These are phyloP conservation scores for Aporrectodea caliginosa DNA, from an alignment of 1,140 invertebrate genomes.

Conservation along the genomic window DNA sequence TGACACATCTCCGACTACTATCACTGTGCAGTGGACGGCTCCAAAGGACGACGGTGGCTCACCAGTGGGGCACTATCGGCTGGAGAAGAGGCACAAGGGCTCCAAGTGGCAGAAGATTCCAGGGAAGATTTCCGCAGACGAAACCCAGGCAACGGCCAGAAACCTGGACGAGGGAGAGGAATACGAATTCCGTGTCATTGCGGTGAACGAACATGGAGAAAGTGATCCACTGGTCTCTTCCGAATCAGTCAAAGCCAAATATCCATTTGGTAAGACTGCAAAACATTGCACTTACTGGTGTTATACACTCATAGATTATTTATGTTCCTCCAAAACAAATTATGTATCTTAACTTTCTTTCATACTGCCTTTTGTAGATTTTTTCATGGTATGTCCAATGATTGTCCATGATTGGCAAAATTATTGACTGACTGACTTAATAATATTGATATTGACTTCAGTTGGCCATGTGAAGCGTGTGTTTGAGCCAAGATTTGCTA, in stretches of 20 bases:
- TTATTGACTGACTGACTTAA: too few relatives aligned
- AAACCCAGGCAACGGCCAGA: conserved; percentile 69
- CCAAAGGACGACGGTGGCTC: conserved; percentile 82
- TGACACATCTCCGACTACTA: conserved; percentile 89
- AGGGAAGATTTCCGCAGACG: conserved; percentile 38
- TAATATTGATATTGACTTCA: too few relatives aligned
- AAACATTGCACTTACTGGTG: too few relatives aligned
- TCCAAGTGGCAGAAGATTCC: conserved; percentile 50
- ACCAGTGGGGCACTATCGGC: conserved; percentile 90
- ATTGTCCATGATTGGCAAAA: too few relatives aligned
- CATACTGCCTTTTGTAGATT: too few relatives aligned
- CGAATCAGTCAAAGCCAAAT: conserved; percentile 84
- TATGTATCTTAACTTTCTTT: too few relatives aligned
- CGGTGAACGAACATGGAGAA: conserved; percentile 93
- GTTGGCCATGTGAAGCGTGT: too few relatives aligned
- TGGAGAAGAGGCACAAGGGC: conserved; percentile 82
- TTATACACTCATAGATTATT: too few relatives aligned
- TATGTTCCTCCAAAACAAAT: too few relatives aligned
- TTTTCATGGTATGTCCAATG: too few relatives aligned
- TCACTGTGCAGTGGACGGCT: conserved; percentile 92
- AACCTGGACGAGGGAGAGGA: conserved; percentile 84
- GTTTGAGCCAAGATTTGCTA: too few relatives aligned
- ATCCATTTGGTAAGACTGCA: conserved; percentile 74
- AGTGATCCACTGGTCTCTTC: conserved; percentile 84
- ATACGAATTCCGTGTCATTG: conserved; percentile 96